phyloP scores from a whole-genome alignment of 2,888 invertebrate species.

The Amphimallon solstitiale region DNA sequence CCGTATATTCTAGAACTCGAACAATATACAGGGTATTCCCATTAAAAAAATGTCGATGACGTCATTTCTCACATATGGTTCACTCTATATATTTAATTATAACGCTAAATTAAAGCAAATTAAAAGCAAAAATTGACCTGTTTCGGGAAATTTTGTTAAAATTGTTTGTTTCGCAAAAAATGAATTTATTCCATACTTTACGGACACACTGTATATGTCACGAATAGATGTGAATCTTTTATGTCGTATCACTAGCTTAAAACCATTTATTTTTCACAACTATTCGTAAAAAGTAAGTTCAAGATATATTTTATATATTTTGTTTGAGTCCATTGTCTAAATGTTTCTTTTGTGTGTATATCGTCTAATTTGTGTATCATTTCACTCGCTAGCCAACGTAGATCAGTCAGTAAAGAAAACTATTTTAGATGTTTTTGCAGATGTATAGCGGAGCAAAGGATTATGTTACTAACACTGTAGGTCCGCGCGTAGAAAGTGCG shows the following conservation, averaged over 20 bases:
- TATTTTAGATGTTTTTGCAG: conserved; percentile 59
- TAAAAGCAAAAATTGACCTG: too few relatives aligned
- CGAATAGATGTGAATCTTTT: too few relatives aligned
- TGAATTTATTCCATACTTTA: too few relatives aligned
- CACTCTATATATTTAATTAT: too few relatives aligned
- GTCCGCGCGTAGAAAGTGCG: conserved; percentile 56
- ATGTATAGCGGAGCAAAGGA: conserved; percentile 62
- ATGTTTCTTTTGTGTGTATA: conserved; percentile 4
- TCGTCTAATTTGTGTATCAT: not conserved
- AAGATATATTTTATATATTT: not conserved
- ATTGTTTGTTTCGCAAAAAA: too few relatives aligned
- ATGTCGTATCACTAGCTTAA: not conserved
- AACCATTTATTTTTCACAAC: not conserved
- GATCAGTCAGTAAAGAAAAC: conserved; percentile 39
- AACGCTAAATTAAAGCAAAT: too few relatives aligned
- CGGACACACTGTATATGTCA: not conserved
- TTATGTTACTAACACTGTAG: conserved; percentile 57
- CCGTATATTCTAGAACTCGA: too few relatives aligned
- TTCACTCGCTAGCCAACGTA: conserved; percentile 13
- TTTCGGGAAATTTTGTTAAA: too few relatives aligned
- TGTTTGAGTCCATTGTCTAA: not conserved
- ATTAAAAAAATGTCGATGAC: too few relatives aligned
- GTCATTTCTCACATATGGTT: too few relatives aligned
- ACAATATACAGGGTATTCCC: too few relatives aligned
- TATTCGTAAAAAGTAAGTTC: too few relatives aligned